Conservation (phyloP, 2,888 invertebrate species). For the Electrophaes corylata region DNA sequence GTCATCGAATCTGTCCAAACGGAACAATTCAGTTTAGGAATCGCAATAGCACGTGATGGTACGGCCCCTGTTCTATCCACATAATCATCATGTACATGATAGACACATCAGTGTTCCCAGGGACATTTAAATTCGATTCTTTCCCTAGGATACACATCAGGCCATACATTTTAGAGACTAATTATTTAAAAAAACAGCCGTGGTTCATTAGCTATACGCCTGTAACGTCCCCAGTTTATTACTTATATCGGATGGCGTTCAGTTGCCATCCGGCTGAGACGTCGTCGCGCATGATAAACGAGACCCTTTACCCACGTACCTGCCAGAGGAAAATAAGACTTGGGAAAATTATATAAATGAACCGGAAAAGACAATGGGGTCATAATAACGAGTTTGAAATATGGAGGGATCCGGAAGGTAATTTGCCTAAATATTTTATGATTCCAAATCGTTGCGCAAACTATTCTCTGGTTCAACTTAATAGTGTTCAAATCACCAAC, state of each 20-base stretch:
- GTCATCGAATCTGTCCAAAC: too few species aligned
- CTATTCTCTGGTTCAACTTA: not conserved
- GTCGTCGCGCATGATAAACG: conserved; percentile 69
- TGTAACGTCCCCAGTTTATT: conserved; percentile 42
- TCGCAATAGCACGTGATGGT: too few species aligned
- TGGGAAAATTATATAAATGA: conserved; percentile 27
- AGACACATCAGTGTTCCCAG: too few species aligned
- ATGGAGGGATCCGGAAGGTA: conserved; percentile 6
- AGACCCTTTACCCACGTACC: conserved; percentile 39
- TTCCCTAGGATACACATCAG: not conserved
- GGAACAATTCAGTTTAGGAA: too few species aligned
- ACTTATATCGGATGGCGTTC: conserved; percentile 48
- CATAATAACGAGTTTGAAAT: conserved; percentile 18
- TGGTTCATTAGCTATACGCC: conserved; percentile 22
- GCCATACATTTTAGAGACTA: not conserved
- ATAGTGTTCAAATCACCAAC: too few species aligned
- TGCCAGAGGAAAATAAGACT: conserved; percentile 31
- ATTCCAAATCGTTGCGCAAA: not conserved
- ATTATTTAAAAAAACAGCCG: conserved; percentile 3
- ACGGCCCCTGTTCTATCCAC: too few species aligned
- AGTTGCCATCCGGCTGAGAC: conserved; percentile 65
- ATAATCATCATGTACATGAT: too few species aligned
- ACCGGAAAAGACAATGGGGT: conserved; percentile 26
- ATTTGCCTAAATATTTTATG: not conserved
- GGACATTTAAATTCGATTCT: not conserved